A percentile compares a stretch with the other conserved stretches of the same genome.
These are phyloP conservation scores for Scomberomorus guttatus DNA, from an alignment of 2,797 vertebrate genomes.

Conservation along the genomic window DNA sequence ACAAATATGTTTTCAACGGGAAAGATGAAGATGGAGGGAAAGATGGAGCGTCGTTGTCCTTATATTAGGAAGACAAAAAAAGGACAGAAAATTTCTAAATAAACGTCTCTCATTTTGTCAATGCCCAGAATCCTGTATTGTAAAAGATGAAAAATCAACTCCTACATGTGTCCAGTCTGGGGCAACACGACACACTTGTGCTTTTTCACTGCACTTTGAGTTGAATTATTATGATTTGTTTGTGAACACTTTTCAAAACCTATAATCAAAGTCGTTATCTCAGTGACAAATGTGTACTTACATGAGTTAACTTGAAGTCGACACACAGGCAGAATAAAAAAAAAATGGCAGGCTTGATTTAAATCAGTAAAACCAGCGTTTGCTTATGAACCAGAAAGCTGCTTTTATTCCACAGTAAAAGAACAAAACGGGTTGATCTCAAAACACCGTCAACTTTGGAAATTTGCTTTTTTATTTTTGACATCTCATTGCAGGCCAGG, in stretches of 20 bases:
- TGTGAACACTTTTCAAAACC: constrained; percentile 4
- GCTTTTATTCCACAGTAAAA: constrained; percentile 62
- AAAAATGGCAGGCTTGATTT: constrained; percentile 2
- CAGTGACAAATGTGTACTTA: background rate
- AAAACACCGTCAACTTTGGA: constrained; percentile 68
- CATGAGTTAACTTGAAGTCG: too few species aligned
- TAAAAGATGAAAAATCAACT: background rate
- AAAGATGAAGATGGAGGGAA: too few species aligned
- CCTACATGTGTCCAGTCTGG: background rate
- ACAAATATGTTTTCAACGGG: background rate
- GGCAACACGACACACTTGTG: constrained; percentile 12
- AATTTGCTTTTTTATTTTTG: constrained; percentile 70
- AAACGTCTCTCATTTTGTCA: background rate
- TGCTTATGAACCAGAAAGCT: constrained; percentile 55
- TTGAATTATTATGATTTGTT: background rate
- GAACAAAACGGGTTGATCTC: constrained; percentile 60
- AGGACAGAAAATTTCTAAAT: background rate
- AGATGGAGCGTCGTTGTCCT: background rate
- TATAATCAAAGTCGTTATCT: background rate
- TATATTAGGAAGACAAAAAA: background rate
- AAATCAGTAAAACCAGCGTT: constrained; percentile 35
- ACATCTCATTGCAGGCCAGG: constrained; percentile 76
- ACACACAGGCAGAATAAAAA: background rate
- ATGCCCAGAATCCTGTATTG: too few species aligned
- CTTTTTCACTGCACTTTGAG: constrained; percentile 28